Conservation (phyloP, 2,797 vertebrate species). For the Pseudocheirus occidentalis region DNA sequence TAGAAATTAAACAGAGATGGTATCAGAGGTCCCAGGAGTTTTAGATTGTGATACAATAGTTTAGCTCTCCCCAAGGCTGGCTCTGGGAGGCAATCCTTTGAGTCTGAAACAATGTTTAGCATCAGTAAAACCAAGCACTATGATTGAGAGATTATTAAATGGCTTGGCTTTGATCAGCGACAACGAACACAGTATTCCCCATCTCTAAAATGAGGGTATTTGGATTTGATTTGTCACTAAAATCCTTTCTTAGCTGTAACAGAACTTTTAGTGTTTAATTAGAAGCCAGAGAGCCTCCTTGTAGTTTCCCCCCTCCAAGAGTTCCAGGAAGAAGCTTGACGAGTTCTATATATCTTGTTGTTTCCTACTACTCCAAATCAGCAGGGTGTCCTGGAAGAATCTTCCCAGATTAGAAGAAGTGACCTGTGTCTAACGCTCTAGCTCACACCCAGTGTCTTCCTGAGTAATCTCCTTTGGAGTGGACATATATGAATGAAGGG, state of each 20-base stretch:
- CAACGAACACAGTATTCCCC: constrained; percentile 51
- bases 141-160: constrained; percentile 70
- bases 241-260: neutral
- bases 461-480: constrained; percentile 1
- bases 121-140: constrained; percentile 62
- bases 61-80: constrained; percentile 63
- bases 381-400: neutral
- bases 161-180: constrained; percentile 73
- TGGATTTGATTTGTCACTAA: neutral
- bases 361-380: too few relatives aligned
- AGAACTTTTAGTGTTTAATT: neutral
- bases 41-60: constrained; percentile 71
- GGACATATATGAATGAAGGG: neutral
- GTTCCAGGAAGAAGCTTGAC: neutral
- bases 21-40: constrained; percentile 78
- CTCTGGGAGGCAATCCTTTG: constrained; percentile 68
- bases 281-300: neutral
- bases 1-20: constrained; percentile 80
- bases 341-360: neutral
- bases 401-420: neutral
- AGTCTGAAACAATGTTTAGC: constrained; percentile 75
- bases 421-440: neutral
- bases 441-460: neutral
- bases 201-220: neutral
- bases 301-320: neutral